Percentiles rank a stretch among this genome's conserved stretches.
phyloP scores from a whole-genome alignment of 2,113 vertebrate genomes.

The Sporophila hypoxantha region DNA sequence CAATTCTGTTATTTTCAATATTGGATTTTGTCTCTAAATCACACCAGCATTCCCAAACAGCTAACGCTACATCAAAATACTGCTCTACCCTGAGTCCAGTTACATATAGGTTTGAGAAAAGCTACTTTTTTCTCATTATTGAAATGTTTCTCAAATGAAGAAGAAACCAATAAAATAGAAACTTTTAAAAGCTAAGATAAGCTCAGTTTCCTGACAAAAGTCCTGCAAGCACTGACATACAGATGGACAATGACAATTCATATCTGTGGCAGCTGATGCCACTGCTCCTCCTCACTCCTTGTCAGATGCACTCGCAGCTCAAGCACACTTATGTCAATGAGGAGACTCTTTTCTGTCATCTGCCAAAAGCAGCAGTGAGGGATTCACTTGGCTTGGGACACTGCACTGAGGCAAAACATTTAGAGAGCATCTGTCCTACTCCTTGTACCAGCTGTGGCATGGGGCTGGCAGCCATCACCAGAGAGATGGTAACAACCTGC shows the following conservation, averaged over 20 bases:
- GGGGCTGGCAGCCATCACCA: neutral
- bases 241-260: neutral
- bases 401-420: neutral
- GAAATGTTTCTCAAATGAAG: neutral
- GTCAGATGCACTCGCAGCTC: neutral
- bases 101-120: neutral
- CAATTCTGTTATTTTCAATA: neutral
- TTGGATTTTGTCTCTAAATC: neutral
- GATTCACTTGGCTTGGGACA: neutral
- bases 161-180: neutral
- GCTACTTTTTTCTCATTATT: neutral
- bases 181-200: neutral
- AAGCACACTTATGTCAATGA: rapidly evolving
- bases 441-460: neutral
- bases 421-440: neutral
- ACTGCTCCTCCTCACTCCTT: neutral
- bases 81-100: rapidly evolving
- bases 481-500: neutral
- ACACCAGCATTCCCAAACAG: neutral
- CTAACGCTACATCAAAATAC: neutral
- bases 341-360: neutral
- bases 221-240: neutral
- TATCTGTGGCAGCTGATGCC: neutral
- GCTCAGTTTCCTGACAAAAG: neutral
- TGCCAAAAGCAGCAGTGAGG: neutral